phyloP scores from a whole-genome alignment of 2,797 vertebrate genomes.

The Ctenopoma kingsleyae region DNA sequence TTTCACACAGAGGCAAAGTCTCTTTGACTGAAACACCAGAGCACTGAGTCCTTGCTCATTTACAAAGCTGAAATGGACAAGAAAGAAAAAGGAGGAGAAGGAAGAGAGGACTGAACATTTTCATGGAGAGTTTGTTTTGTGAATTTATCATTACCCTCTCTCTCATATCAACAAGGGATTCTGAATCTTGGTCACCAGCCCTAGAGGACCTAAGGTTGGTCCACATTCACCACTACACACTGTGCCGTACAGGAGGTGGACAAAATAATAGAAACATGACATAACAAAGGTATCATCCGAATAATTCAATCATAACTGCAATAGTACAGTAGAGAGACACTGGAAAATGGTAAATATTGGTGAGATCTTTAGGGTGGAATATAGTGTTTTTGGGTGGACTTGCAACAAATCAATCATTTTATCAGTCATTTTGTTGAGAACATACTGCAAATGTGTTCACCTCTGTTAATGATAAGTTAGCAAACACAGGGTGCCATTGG shows the following conservation, averaged over 20 bases:
- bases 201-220: background rate
- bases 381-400: too few relatives aligned
- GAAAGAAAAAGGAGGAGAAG: slow-evolving; percentile 2
- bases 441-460: too few relatives aligned
- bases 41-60: slow-evolving; percentile 52
- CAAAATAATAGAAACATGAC: slow-evolving; percentile 42
- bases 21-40: slow-evolving; percentile 63
- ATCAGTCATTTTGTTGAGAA: too few relatives aligned
- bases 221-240: background rate
- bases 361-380: too few relatives aligned
- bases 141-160: background rate
- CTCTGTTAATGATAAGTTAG: too few relatives aligned
- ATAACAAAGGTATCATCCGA: too few relatives aligned
- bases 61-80: slow-evolving; percentile 40
- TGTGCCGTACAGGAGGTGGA: slow-evolving; percentile 25
- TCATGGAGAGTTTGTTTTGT: background rate
- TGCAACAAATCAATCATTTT: too few relatives aligned
- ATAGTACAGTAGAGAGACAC: background rate
- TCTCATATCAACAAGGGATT: slow-evolving; percentile 1
- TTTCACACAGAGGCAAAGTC: slow-evolving; percentile 51
- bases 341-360: too few relatives aligned
- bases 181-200: slow-evolving; percentile 2
- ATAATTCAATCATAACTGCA: background rate
- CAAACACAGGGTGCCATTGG: too few relatives aligned
- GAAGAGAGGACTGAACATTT: background rate